Percentiles rank a stretch among this genome's conserved stretches.
Conservation (phyloP, 2,797 vertebrate genomes). For the Gephyroberyx darwinii region DNA sequence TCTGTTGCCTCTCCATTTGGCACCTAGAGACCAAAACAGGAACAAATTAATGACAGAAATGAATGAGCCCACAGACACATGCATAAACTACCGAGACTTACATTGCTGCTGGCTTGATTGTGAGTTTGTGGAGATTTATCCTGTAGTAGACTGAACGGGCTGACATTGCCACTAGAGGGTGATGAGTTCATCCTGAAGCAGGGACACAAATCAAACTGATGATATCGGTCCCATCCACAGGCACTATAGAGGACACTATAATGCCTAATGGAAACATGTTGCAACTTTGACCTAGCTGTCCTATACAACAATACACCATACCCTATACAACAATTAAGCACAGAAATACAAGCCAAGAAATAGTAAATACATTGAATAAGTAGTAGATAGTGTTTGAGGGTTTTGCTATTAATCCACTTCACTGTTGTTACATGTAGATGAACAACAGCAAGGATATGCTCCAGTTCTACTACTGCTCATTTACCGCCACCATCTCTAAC, state of each 20-base stretch:
- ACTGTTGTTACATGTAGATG: background rate
- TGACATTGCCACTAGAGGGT: constrained; percentile 84
- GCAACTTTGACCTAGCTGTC: background rate
- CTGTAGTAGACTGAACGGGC: constrained; percentile 82
- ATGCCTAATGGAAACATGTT: background rate
- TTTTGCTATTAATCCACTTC: too few relatives aligned
- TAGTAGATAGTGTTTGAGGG: too few relatives aligned
- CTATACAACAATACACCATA: background rate
- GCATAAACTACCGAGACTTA: constrained; percentile 56
- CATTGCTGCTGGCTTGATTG: constrained; percentile 76
- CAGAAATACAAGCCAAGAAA: background rate
- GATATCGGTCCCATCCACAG: background rate
- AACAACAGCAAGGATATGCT: background rate
- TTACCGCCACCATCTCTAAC: background rate
- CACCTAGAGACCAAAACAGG: constrained; percentile 66
- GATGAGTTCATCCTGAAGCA: constrained; percentile 87
- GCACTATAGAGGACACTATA: background rate
- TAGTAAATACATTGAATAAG: too few relatives aligned
- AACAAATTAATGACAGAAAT: background rate
- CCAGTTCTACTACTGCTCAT: too few relatives aligned
- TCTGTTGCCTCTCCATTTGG: constrained; percentile 80
- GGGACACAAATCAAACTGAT: constrained; percentile 27
- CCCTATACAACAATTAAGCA: background rate
- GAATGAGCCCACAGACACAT: background rate
- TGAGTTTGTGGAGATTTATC: constrained; percentile 82